Evolutionary conservation across 2,888 invertebrate genomes (phyloP).

Genomic region (Subacronicta megacephala): DNA sequence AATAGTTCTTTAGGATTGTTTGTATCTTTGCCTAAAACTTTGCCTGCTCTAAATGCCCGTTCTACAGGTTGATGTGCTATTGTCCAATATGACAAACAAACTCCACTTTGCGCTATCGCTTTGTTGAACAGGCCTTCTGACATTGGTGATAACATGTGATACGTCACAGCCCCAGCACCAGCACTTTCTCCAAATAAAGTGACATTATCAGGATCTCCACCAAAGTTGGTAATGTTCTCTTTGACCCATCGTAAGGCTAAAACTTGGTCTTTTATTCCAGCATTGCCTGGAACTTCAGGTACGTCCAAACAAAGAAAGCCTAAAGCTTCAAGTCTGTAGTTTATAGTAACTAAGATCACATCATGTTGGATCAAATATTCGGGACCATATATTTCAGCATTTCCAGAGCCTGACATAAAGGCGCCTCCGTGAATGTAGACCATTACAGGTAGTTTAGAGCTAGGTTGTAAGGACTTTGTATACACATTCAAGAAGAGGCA

Average conservation of each 20-base stretch:
- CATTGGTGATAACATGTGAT: slow-evolving; percentile 79
- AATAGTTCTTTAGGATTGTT: slow-evolving; percentile 68
- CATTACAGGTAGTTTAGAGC: slow-evolving; percentile 75
- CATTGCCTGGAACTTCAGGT: slow-evolving; percentile 77
- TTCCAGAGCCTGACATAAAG: slow-evolving; percentile 75
- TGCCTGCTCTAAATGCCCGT: slow-evolving; percentile 71
- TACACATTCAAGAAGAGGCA: slow-evolving; percentile 78
- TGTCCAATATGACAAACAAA: slow-evolving; percentile 71
- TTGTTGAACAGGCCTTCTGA: slow-evolving; percentile 78
- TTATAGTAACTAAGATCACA: slow-evolving; percentile 79
- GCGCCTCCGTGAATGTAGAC: slow-evolving; percentile 82
- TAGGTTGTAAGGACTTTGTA: slow-evolving; percentile 60
- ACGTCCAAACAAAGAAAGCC: slow-evolving; percentile 69
- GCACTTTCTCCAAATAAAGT: slow-evolving; percentile 83
- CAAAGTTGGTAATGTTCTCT: slow-evolving; percentile 72
- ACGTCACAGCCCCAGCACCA: slow-evolving; percentile 75
- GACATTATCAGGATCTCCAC: slow-evolving; percentile 74
- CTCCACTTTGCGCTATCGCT: slow-evolving; percentile 80
- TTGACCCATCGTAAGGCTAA: slow-evolving; percentile 73
- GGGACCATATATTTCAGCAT: slow-evolving; percentile 72
- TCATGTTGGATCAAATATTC: slow-evolving; percentile 76
- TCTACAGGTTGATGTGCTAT: slow-evolving; percentile 59
- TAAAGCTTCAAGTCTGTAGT: slow-evolving; percentile 74
- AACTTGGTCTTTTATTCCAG: slow-evolving; percentile 80
- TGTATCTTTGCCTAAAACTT: slow-evolving; percentile 71